Base-by-base conservation (phyloP, 2,113 vertebrate genomes). In the Xyliphius kryptos region DNA sequence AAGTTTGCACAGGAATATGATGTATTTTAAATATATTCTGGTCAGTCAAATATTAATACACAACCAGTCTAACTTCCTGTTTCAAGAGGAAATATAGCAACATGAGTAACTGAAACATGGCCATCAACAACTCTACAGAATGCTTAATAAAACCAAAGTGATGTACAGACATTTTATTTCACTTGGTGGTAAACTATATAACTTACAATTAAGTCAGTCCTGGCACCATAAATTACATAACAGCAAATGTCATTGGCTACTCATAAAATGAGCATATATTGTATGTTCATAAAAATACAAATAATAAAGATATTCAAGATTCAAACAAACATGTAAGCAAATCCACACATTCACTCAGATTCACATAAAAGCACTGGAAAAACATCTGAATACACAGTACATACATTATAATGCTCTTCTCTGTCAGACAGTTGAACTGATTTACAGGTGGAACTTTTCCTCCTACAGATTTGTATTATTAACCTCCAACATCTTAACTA, bases 141-240 rank as follows among this genome's bases (percentile, higher is more conserved):
- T n/a, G n/a, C n/a, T n/a, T n/a, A n/a, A n/a, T n/a, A n/a, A n/a
- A n/a, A n/a, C n/a, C n/a, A n/a, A 47, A 17, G 14, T 59, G 32
- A 59, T 59, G 66, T 63, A 59, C 48, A 56, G 19, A 58, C 63
- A 26, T 58, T 59, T 63, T 53, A 40, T 72, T 59, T 59, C 38
- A 59, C 57, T n/a, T n/a, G n/a, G n/a, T n/a, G n/a, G n/a, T n/a
- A n/a, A n/a, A n/a, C n/a, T n/a, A n/a, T n/a, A n/a, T n/a, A 59
- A 54, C 37, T 56, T n/a, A 59, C 63, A 67, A 41, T 41, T 56
- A 72, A 8, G 61, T 54, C 53, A 56, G 62, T 58, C 38, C 14
- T 14, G 19, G 44, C 17, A 56, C 43, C 32, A 49, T 17, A 67
- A 47, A 54, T 55, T 62, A 56, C 43, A 60, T 54, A 49, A 63